Evolutionary conservation across 2,113 vertebrate genomes (phyloP), one percentile per base, ranked within the genome.

Genomic region (Nyctereutes procyonoides): DNA sequence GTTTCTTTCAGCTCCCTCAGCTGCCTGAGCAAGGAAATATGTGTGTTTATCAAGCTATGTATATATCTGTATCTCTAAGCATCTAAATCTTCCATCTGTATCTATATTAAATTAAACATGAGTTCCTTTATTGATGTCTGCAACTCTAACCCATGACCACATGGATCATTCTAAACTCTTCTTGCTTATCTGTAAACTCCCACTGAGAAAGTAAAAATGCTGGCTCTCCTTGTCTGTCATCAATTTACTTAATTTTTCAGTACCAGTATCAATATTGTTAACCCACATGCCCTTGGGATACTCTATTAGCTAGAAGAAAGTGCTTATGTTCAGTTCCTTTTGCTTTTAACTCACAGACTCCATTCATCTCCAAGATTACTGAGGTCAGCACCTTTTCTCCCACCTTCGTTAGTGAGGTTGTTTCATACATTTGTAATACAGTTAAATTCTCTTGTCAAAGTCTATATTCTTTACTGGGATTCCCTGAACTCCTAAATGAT

Each of bases 381-480:
- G 60, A 65, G 74, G 51, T 77, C 35, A 87, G 69, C 62, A 43
- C 69, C 55, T 92, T 55, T 94, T 53, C 35, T 60, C 60, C 63
- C 4, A 35, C 8, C 26, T 76, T 5, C 62, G 88, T 63, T 51
- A 32, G 35, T 43, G 60, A 91, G 55, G 24, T 53, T 48, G 22
- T 82, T 88, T 91, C 67, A 73, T 58, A 38, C 55, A 73, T 83
- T 56, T 91, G 69, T 65, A 90, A 91, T 51, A 63, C 12, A 60
- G 87, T 65, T 88, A 65, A 73, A 38, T 71, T 93, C 16, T 93
- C 30, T 71, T 95, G 90, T 93, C 86, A 97, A 15, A 83, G 30
- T 91, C 69, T 88, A 26, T 79, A 65, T 83, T 77, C 35, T 95
- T 93, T 89, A 13, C 63, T 35, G 56, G 80, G 84, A 85, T 92